phyloP scores from a whole-genome alignment of 1,140 invertebrate species.

The Wasmannia auropunctata region DNA sequence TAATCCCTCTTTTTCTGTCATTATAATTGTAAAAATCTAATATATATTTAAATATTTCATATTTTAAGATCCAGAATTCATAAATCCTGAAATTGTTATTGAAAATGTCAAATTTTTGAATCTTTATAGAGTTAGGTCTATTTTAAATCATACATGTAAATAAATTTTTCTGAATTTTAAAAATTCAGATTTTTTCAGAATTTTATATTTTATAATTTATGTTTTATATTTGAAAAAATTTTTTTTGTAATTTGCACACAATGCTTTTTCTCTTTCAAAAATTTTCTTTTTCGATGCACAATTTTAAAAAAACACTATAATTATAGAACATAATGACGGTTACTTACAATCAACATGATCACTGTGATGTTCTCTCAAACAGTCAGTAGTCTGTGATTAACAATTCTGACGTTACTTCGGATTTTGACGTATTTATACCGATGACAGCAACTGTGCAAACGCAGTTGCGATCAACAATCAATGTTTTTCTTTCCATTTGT shows the following conservation, averaged over 20 bases:
- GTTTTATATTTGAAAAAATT: too few relatives aligned
- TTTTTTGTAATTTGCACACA: background rate
- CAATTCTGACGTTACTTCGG: background rate
- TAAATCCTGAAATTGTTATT: background rate
- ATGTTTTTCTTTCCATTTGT: background rate
- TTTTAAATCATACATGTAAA: background rate
- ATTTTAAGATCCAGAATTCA: background rate
- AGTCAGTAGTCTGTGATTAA: background rate
- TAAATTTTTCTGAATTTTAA: background rate
- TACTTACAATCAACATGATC: conserved; percentile 44
- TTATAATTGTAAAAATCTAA: background rate
- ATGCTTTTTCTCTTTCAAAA: background rate
- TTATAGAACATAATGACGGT: background rate
- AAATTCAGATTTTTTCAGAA: background rate
- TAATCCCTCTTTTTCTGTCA: background rate
- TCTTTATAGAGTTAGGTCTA: background rate
- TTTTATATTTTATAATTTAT: background rate
- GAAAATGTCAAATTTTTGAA: background rate
- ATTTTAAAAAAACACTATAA: background rate
- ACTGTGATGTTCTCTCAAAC: background rate
- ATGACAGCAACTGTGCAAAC: background rate
- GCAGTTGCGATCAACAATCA: background rate
- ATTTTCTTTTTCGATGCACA: background rate
- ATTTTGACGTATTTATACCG: background rate
- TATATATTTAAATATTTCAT: background rate